Evolutionary conservation across 2,888 invertebrate genomes (phyloP).

Genomic region (Melinaea marsaeus): DNA sequence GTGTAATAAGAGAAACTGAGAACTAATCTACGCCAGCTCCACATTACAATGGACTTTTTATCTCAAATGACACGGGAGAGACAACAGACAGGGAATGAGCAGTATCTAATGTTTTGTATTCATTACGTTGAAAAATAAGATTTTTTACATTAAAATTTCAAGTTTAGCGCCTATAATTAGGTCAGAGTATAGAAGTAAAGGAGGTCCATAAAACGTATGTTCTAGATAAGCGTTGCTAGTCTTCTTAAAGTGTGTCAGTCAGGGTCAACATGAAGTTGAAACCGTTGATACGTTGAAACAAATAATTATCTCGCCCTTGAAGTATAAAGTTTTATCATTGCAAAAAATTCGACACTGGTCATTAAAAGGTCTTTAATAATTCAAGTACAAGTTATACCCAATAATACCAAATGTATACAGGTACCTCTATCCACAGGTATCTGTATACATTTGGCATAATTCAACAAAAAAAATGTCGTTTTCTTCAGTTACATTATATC

Average conservation of each 20-base stretch:
- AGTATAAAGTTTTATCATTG: conserved; percentile 32
- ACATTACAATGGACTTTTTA: conserved; percentile 38
- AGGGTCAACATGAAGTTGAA: conserved; percentile 32
- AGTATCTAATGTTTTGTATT: conserved; percentile 9
- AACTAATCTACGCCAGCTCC: conserved; percentile 9
- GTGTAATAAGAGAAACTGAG: background rate
- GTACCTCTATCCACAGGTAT: too few species aligned
- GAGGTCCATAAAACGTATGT: background rate
- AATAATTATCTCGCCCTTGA: conserved; percentile 45
- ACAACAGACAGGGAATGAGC: conserved; percentile 9
- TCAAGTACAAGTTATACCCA: background rate
- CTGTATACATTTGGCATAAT: too few species aligned
- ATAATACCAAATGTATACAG: too few species aligned
- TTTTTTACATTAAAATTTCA: background rate
- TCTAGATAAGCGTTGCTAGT: too few species aligned
- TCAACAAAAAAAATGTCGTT: too few species aligned
- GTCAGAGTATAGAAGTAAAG: background rate
- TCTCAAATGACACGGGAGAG: conserved; percentile 35
- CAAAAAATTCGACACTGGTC: conserved; percentile 42
- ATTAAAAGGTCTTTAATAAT: too few species aligned
- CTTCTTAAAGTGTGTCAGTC: conserved; percentile 14
- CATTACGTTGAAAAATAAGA: conserved; percentile 2
- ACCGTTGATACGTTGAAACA: conserved; percentile 54
- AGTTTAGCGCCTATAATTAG: background rate
- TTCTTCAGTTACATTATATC: too few species aligned